Evolutionary conservation across 2,888 invertebrate genomes (phyloP).

Genomic region (Zygogramma bicolorata): DNA sequence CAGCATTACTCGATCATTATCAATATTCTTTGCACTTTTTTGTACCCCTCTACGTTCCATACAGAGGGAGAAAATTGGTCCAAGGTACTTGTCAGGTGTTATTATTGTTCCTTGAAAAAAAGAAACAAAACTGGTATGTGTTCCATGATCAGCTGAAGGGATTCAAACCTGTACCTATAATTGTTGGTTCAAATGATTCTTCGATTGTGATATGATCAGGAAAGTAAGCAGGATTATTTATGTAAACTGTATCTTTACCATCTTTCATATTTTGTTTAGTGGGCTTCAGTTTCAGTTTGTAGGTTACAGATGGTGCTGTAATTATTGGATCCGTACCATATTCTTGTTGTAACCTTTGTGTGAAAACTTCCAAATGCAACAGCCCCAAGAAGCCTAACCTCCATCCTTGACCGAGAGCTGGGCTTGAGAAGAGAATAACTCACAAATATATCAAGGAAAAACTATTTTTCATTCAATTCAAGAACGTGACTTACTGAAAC

Average conservation of each 20-base stretch:
- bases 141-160: neutral
- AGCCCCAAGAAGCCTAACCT: constrained; percentile 88
- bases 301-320: constrained; percentile 89
- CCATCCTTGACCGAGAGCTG: constrained; percentile 91
- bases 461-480: neutral
- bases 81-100: constrained; percentile 82
- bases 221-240: constrained; percentile 83
- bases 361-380: constrained; percentile 90
- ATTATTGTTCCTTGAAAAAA: constrained; percentile 83
- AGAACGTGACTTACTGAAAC: no score
- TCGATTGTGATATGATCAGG: constrained; percentile 77
- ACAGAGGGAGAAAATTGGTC: constrained; percentile 78
- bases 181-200: constrained; percentile 88
- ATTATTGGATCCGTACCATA: constrained; percentile 84
- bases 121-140: neutral
- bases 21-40: constrained; percentile 80
- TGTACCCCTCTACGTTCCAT: constrained; percentile 81
- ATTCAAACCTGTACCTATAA: constrained; percentile 72
- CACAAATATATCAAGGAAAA: neutral
- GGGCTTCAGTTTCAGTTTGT: constrained; percentile 82
- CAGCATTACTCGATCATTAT: constrained; percentile 84
- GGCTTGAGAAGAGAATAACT: constrained; percentile 68
- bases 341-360: constrained; percentile 87
- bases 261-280: constrained; percentile 78
- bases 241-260: constrained; percentile 71